Percentiles rank a stretch among this genome's conserved stretches.
Conservation (phyloP, 1,140 invertebrate species). For the Drosophila dunni region DNA sequence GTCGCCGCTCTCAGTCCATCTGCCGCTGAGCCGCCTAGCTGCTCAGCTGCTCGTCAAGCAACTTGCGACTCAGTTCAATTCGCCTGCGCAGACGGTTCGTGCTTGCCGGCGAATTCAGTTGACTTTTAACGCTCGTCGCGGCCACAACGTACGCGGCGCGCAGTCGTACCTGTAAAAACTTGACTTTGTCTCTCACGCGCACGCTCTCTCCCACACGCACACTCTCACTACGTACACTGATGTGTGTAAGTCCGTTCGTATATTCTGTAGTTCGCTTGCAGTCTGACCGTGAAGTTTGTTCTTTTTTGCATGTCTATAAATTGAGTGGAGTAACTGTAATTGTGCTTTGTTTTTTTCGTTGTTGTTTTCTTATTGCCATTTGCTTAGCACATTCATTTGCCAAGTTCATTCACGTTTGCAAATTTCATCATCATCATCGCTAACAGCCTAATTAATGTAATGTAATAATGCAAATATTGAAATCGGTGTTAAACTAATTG, state of each 20-base stretch:
- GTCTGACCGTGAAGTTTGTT: slow-evolving; percentile 54
- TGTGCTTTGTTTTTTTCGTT: slow-evolving; percentile 16
- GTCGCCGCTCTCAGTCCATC: slow-evolving; percentile 6
- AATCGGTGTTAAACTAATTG: slow-evolving; percentile 71
- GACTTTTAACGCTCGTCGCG: slow-evolving; percentile 61
- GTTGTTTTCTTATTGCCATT: slow-evolving; percentile 38
- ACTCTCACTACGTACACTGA: slow-evolving; percentile 17
- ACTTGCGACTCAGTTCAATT: slow-evolving; percentile 16
- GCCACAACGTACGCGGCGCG: slow-evolving; percentile 52
- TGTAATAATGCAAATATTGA: slow-evolving; percentile 60
- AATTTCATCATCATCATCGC: slow-evolving; percentile 36
- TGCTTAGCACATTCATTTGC: slow-evolving; percentile 22
- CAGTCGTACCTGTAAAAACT: slow-evolving; percentile 48
- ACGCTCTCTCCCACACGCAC: slow-evolving; percentile 33
- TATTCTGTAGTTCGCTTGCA: slow-evolving; percentile 19
- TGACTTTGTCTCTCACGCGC: slow-evolving; percentile 54
- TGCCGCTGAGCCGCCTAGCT: slow-evolving; percentile 1
- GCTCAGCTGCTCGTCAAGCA: slow-evolving; percentile 56
- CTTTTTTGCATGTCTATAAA: slow-evolving; percentile 50
- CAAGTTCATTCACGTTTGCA: slow-evolving; percentile 79
- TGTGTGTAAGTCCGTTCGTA: slow-evolving; percentile 23
- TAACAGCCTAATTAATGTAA: slow-evolving; percentile 56
- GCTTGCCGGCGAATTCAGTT: slow-evolving; percentile 58
- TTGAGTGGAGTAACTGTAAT: slow-evolving; percentile 36
- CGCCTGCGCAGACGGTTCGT: slow-evolving; percentile 52